Evolutionary conservation across 2,888 invertebrate genomes (phyloP), one percentile per base, ranked within the genome.

Genomic region (Apodemia duryi): DNA sequence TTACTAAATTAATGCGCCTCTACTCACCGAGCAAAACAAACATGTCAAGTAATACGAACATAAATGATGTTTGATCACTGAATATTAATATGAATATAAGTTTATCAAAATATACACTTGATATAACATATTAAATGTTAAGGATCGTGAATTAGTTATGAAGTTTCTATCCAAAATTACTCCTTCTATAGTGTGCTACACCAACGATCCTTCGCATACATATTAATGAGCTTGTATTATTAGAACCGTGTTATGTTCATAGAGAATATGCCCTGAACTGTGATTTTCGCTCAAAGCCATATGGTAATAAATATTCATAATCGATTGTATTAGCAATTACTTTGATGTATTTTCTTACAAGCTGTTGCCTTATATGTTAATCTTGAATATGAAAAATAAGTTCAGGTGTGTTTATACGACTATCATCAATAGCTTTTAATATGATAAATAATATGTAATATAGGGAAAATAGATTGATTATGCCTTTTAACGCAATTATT

Each of bases 61-160:
- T 57, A 57, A 57, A 32, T 57, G 28, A 57, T 57, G 57, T 57
- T 57, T 57, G 32, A 57, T 28, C 11, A 57, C 32, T 57, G 57
- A 57, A 57, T 57, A 57, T 46, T 46, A 46, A 46, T 32, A 57
- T 57, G 57, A 57, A 57, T 57, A 57, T 57, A 57, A 57, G 57
- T 57, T 57, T 57, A 57, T 57, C 57, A 57, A 57, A 57, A 57
- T 57, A 57, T 6, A 57, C 57, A 7, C 28, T 11, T 57, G 28
- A 57, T 57, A 84, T 80, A 83, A 80, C 78, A 75, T 78, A 79
- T 80, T 79, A 70, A 74, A 77, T 80, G 78, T 77, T 57, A 79
- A 79, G 84, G 82, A 83, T 86, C 82, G 77, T 82, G 87, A 85
- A 88, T 90, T 88, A 82, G 85, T 88, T 86, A 85, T 77, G 73